Base-by-base conservation (phyloP, 2,888 invertebrate species). In the Tryphoninae sp. region DNA sequence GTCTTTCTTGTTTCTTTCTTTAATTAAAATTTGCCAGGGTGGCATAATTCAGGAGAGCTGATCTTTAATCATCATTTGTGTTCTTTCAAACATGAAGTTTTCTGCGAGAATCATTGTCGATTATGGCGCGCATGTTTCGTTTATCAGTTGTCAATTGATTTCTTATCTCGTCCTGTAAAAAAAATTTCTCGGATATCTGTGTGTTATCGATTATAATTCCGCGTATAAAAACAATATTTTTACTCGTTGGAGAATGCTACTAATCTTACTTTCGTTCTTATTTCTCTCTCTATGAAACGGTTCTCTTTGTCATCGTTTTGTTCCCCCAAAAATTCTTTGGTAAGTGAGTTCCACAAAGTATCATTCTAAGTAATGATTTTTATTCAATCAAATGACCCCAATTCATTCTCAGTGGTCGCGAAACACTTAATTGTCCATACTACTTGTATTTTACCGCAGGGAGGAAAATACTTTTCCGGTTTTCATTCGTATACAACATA, bases 21-120 rank as follows among this genome's bases (percentile, higher is more conserved):
- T 33, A 78, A 77, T 68, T 53, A 59, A 22, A 40, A 64, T 81
- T 67, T 53, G 58, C 67, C 62, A 61, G 64, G 69, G 64, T 62
- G 59, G 59, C 22, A 62, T 67, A 26, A 81, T 78, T 78, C 74
- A 72, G 78, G 65, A 67, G 69, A 67, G 69, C 59, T 71, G 64
- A 72, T 68, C 11, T 77, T 11, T 78, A 69, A 73, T 55, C n/a
- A 74, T 69, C 16, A 65, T 58, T 59, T 23, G 9, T 73, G 8
- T 22, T 11, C 26, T 53, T 23, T 16, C 23, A 19, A 49, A 33
- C 23, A 61, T 19, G 1, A 6, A 26, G 33, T 67, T 53, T 68
- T 51, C 59, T 26, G 8, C 53, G 13, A 2, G 3, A 45, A 51
- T 40, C 45, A 13, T 1, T 45, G 58, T 61, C 72, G 61, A 49